Evolutionary conservation across 2,888 invertebrate species (phyloP).

Genomic region (Athrips mouffetella): DNA sequence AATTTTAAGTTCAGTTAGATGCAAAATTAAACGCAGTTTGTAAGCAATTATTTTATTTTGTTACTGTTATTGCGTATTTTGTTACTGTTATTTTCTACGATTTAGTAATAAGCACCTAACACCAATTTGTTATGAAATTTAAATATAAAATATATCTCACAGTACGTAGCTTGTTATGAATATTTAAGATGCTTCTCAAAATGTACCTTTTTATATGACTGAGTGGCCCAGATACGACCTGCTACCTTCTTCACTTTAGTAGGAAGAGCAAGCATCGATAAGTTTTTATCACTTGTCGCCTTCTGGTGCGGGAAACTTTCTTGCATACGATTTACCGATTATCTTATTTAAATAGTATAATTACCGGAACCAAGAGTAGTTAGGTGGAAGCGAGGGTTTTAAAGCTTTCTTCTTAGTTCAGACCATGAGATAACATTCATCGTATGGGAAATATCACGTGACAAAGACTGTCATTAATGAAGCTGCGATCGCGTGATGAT

Average conservation of each 20-base stretch:
- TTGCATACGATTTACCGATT: conserved; percentile 25
- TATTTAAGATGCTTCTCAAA: too few relatives aligned
- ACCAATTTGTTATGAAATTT: too few relatives aligned
- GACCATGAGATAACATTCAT: conserved; percentile 28
- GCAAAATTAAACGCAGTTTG: too few relatives aligned
- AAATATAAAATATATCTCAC: too few relatives aligned
- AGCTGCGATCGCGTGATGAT: neutral
- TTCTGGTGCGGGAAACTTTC: conserved; percentile 28
- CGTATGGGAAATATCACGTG: conserved; percentile 28
- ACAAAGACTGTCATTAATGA: conserved; percentile 13
- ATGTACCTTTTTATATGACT: too few relatives aligned
- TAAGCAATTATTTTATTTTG: too few relatives aligned
- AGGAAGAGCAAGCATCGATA: neutral
- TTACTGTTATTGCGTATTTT: too few relatives aligned
- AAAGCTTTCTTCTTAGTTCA: conserved; percentile 32
- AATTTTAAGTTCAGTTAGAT: too few relatives aligned
- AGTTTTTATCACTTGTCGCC: conserved; percentile 25
- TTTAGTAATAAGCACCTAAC: neutral
- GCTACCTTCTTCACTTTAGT: too few relatives aligned
- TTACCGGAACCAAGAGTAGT: conserved; percentile 28
- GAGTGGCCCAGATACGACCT: too few relatives aligned
- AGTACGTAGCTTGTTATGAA: too few relatives aligned
- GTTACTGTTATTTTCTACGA: too few relatives aligned
- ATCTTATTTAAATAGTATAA: conserved; percentile 31
- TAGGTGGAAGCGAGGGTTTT: conserved; percentile 18